These are phyloP conservation scores for Battus philenor DNA, from an alignment of 1,140 invertebrate species.

Conservation along the genomic window DNA sequence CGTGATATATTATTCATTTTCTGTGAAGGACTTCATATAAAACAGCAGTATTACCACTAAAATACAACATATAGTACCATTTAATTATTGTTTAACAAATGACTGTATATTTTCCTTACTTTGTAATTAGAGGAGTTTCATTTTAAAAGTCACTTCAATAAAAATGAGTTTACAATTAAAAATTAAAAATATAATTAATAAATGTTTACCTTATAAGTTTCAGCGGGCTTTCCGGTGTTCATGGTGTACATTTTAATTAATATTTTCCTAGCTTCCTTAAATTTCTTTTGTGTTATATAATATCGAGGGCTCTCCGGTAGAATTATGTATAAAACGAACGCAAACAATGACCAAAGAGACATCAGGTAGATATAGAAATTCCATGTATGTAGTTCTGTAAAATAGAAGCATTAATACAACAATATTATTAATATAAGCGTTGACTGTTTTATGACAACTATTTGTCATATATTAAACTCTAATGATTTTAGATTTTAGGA, in stretches of 20 bases:
- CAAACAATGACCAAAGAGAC: slow-evolving; percentile 30
- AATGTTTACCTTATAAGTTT: slow-evolving; percentile 60
- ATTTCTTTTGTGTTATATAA: slow-evolving; percentile 33
- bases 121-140: background rate
- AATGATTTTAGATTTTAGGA: too few species aligned
- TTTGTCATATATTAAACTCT: too few species aligned
- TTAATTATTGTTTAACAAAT: too few species aligned
- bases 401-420: too few species aligned
- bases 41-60: too few species aligned
- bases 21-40: too few species aligned
- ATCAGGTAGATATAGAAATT: slow-evolving; percentile 39
- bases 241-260: slow-evolving; percentile 42
- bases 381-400: slow-evolving; percentile 46
- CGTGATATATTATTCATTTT: too few species aligned
- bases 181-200: background rate
- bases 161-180: background rate
- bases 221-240: slow-evolving; percentile 52
- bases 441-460: too few species aligned
- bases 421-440: too few species aligned
- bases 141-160: background rate
- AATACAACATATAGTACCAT: too few species aligned
- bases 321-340: slow-evolving; percentile 26
- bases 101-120: background rate
- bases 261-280: slow-evolving; percentile 30
- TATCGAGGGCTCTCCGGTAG: slow-evolving; percentile 48